A percentile compares a stretch with the other conserved stretches of the same genome.
Evolutionary conservation across 2,113 vertebrate species (phyloP).

Genomic region (Ramphastos sulfuratus): DNA sequence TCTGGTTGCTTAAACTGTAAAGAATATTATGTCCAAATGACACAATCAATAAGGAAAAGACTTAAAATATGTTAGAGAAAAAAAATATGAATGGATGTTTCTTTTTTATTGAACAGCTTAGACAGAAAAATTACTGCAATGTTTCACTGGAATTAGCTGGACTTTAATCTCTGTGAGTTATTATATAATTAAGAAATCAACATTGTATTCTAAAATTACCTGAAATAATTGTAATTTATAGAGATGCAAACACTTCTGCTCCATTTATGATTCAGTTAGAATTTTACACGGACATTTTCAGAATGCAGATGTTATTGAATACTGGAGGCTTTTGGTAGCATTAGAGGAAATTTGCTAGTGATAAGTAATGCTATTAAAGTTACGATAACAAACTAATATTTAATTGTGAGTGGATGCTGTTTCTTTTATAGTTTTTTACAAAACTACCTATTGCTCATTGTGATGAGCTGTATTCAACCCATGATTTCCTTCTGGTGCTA

Average conservation of each 20-base stretch:
- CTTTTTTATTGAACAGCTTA: background rate
- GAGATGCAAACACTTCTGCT: background rate
- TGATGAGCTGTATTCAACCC: background rate
- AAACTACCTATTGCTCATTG: fast-evolving
- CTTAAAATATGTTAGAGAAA: background rate
- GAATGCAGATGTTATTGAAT: background rate
- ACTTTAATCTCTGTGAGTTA: background rate
- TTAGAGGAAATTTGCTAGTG: background rate
- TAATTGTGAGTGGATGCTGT: background rate
- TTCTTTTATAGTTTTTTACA: background rate
- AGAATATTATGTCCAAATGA: background rate
- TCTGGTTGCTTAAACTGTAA: background rate
- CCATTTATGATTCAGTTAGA: background rate
- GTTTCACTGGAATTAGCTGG: background rate
- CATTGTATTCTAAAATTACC: background rate
- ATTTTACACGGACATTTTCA: background rate
- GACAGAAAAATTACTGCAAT: background rate
- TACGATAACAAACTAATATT: background rate
- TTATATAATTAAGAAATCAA: background rate
- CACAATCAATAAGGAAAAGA: background rate
- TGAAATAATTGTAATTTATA: background rate
- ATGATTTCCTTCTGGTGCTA: background rate
- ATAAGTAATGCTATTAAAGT: background rate
- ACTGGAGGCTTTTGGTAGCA: background rate
- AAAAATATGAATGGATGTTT: background rate